Base-by-base conservation (phyloP, 2,797 vertebrate species). In the Vultur gryphus region DNA sequence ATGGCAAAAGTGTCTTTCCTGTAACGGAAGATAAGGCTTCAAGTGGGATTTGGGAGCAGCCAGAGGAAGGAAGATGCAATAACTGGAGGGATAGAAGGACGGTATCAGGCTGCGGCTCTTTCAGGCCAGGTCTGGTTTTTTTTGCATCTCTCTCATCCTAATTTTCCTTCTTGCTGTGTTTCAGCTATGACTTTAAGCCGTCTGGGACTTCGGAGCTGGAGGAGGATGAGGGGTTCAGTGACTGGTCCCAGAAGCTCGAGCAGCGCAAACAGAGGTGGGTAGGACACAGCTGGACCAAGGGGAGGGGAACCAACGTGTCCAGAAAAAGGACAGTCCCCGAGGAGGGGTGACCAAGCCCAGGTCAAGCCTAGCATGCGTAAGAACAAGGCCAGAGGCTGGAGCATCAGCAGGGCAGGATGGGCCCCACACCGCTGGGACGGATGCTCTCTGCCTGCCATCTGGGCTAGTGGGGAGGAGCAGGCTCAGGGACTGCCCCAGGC, bases 191-290 rank as follows among this genome's bases (percentile, higher is more conserved):
- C 18, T 97, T 98, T 70, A 98, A 99, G 95, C 97, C 98, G 25
- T 89, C 96, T 0, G 97, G 97, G 82, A 87, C 96, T 51, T 92
- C 97, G 3, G 98, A 98, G 75, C 93, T 98, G 96, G 99, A 99
- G 26, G 99, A 99, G 80, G 99, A 99, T 3, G 99, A 99, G 78
- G 99, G 99, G 9, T 99, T 99, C 96, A 98, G 99, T 5, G 99
- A 99, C 96, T 99, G 99, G 99, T 98, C 98, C 65, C 99, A 99
- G 97, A 98, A 98, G 91, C 44, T 98, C 2, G 99, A 98, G 97
- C 98, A 97, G 70, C 98, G 95, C 43, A 98, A 84, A 31, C 98
- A 97, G 93, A 97, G 90, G 84, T 98, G 97, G 17, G 98, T 97
- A 44, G 95, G 96, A 59, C 94, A 92, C 64, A 83, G 67, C 35